Percentiles rank a stretch among this genome's conserved stretches.
Evolutionary conservation across 2,113 vertebrate species (phyloP).

Genomic region (Puffinus mauretanicus): DNA sequence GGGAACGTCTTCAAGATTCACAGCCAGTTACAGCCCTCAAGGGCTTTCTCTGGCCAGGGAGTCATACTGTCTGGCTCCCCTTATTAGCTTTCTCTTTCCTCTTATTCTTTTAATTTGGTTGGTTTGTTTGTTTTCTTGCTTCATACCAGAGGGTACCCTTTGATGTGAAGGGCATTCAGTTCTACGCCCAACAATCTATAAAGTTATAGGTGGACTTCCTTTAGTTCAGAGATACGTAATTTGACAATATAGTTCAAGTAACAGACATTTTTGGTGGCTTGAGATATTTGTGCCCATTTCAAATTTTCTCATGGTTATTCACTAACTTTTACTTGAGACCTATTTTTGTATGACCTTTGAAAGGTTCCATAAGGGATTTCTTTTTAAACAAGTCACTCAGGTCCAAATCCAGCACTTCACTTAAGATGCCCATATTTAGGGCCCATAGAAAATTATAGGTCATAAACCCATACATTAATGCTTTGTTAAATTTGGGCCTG

Average conservation of each 20-base stretch:
- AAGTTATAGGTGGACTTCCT: background rate
- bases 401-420: background rate
- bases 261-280: background rate
- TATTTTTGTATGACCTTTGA: background rate
- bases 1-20: background rate
- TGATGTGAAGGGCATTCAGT: conserved; percentile 20
- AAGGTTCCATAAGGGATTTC: background rate
- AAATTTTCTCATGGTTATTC: background rate
- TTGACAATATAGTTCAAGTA: background rate
- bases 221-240: background rate
- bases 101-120: conserved; percentile 23
- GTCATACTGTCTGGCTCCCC: conserved; percentile 25
- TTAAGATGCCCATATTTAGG: background rate
- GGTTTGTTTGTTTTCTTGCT: background rate
- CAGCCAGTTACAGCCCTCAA: background rate
- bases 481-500: conserved; percentile 13
- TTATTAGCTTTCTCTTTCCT: conserved; percentile 52
- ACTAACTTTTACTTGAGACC: background rate
- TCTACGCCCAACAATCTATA: background rate
- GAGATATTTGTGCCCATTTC: background rate
- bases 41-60: conserved; percentile 28
- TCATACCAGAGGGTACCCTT: conserved; percentile 1
- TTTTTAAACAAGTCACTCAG: background rate
- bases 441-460: conserved; percentile 13
- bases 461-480: conserved; percentile 2